phyloP scores from a whole-genome alignment of 2,888 invertebrate genomes.

The Tachystola acroxantha region DNA sequence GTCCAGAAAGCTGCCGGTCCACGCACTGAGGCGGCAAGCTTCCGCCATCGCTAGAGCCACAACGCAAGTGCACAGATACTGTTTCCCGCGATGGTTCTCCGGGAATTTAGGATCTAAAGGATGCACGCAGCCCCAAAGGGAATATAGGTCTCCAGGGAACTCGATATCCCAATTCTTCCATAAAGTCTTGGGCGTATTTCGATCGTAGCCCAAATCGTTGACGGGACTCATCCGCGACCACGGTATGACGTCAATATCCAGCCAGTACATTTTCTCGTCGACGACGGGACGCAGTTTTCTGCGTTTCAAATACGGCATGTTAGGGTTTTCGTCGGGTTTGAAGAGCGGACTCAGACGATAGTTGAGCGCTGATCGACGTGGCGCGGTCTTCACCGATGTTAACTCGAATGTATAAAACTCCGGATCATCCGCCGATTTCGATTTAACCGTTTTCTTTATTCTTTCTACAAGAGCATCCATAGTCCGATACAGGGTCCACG shows the following conservation, averaged over 20 bases:
- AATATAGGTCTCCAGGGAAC: slow-evolving; percentile 82
- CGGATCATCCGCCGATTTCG: slow-evolving; percentile 23
- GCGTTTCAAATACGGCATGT: slow-evolving; percentile 50
- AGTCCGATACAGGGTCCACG: slow-evolving; percentile 68
- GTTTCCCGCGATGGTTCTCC: slow-evolving; percentile 77
- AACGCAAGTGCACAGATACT: slow-evolving; percentile 79
- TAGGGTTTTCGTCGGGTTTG: slow-evolving; percentile 56
- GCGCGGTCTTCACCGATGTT: slow-evolving; percentile 74
- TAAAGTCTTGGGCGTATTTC: slow-evolving; percentile 49
- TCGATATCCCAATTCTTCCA: slow-evolving; percentile 85
- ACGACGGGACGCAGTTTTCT: slow-evolving; percentile 43
- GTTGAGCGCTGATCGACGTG: slow-evolving; percentile 58
- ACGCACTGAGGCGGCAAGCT: slow-evolving; percentile 79
- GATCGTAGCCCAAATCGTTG: slow-evolving; percentile 55
- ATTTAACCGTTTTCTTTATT: slow-evolving; percentile 35
- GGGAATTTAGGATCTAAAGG: slow-evolving; percentile 78
- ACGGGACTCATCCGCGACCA: slow-evolving; percentile 57
- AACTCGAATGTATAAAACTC: slow-evolving; percentile 78
- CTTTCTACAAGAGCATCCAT: slow-evolving; percentile 45
- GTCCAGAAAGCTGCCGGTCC: slow-evolving; percentile 80
- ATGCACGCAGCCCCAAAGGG: slow-evolving; percentile 82
- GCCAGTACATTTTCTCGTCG: slow-evolving; percentile 73
- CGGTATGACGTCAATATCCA: slow-evolving; percentile 55
- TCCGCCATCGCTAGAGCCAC: slow-evolving; percentile 78
- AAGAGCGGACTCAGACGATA: slow-evolving; percentile 65